Evolutionary conservation across 2,888 invertebrate species (phyloP).

Genomic region (Emmelina monodactyla): DNA sequence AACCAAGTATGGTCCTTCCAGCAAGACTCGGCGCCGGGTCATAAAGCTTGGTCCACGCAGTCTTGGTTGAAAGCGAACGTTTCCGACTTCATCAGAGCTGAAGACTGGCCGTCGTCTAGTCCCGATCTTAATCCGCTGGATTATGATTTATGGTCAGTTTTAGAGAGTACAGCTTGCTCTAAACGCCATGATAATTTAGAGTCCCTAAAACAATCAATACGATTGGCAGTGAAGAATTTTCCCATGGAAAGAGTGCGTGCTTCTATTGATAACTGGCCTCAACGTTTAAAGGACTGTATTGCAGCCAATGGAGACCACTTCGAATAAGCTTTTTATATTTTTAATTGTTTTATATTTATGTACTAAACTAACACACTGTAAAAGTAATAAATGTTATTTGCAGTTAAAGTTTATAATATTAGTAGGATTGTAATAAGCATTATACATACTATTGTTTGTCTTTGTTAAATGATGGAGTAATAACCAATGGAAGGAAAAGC

Average conservation of each 20-base stretch:
- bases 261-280: slow-evolving; percentile 11
- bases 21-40: slow-evolving; percentile 8
- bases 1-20: slow-evolving; percentile 7
- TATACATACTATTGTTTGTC: too few relatives aligned
- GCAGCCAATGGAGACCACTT: slow-evolving; percentile 8
- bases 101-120: slow-evolving; percentile 14
- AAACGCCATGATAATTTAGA: slow-evolving; percentile 7
- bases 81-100: too few relatives aligned
- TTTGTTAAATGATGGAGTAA: too few relatives aligned
- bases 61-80: slow-evolving; percentile 12
- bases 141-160: slow-evolving; percentile 11
- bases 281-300: slow-evolving; percentile 10
- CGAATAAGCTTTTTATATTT: slow-evolving; percentile 3
- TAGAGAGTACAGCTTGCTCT: slow-evolving; percentile 7
- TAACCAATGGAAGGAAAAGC: too few relatives aligned
- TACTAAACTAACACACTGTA: too few relatives aligned
- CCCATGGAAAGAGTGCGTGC: slow-evolving; percentile 7
- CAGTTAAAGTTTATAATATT: too few relatives aligned
- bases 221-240: slow-evolving; percentile 11
- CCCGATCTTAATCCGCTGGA: slow-evolving; percentile 11
- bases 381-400: too few relatives aligned
- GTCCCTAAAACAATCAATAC: slow-evolving; percentile 5
- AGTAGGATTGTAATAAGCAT: too few relatives aligned
- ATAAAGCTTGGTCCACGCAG: slow-evolving; percentile 12
- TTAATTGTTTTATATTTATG: slow-evolving; percentile 2